Conservation (phyloP, 2,113 vertebrate genomes). For the Lichenostomus cassidix region DNA sequence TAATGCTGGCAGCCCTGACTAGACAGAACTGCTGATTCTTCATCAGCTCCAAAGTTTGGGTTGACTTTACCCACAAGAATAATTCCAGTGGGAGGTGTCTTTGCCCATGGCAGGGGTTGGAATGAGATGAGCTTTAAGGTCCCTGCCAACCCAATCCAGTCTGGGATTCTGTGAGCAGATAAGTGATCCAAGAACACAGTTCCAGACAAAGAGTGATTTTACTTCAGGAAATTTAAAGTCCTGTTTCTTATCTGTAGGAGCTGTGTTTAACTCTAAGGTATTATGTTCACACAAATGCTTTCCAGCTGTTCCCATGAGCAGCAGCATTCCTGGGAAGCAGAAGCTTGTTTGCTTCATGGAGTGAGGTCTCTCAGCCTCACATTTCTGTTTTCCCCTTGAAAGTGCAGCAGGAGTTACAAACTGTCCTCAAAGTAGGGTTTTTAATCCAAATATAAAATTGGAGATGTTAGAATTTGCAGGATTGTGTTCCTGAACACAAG, state of each 20-base stretch:
- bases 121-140: background rate
- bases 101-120: background rate
- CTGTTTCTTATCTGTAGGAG: background rate
- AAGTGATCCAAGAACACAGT: background rate
- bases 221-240: background rate
- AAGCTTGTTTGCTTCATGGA: background rate
- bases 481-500: background rate
- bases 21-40: background rate
- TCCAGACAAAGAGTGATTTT: background rate
- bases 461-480: background rate
- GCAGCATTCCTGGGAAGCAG: accelerated
- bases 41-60: background rate
- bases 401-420: background rate
- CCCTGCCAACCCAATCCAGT: background rate
- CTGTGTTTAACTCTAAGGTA: background rate
- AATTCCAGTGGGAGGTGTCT: background rate
- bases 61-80: background rate
- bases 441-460: background rate
- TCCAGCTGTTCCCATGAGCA: background rate
- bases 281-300: background rate
- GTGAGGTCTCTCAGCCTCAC: background rate
- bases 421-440: background rate
- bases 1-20: background rate
- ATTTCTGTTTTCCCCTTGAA: background rate
- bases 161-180: background rate